These are phyloP conservation scores for Clistopyga incitator DNA, from an alignment of 2,888 invertebrate species.

Conservation along the genomic window DNA sequence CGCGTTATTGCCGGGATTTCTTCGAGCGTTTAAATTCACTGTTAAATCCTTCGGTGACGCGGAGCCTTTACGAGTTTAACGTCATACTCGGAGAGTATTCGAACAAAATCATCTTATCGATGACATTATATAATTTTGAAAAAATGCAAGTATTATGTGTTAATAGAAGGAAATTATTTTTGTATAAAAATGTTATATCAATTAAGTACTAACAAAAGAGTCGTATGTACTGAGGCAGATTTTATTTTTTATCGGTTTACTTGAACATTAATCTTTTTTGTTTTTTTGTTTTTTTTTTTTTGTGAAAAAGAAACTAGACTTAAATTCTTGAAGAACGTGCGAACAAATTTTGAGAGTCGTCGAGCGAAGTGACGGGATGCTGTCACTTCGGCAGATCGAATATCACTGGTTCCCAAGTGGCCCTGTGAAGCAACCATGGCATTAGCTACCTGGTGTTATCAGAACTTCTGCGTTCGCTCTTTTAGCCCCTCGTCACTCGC, in stretches of 20 bases:
- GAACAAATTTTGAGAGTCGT: background rate
- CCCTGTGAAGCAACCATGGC: constrained; percentile 69
- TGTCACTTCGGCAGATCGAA: constrained; percentile 73
- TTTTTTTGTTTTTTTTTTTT: constrained; percentile 5
- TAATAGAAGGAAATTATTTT: background rate
- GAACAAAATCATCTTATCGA: background rate
- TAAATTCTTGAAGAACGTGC: background rate
- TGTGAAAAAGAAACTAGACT: background rate
- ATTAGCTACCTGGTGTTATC: constrained; percentile 80
- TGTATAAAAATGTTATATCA: background rate
- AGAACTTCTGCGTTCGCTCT: constrained; percentile 62
- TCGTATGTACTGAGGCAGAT: background rate
- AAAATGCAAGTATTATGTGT: background rate
- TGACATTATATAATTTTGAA: background rate
- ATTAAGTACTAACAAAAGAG: background rate
- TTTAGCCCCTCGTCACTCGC: constrained; percentile 38
- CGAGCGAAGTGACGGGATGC: constrained; percentile 69
- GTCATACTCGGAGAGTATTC: background rate
- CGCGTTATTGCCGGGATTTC: background rate
- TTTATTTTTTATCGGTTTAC: no score
- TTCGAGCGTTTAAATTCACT: background rate
- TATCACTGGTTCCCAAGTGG: constrained; percentile 78
- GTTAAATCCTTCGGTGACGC: background rate
- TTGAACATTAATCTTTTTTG: background rate
- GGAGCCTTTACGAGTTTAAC: background rate